Percentiles rank a stretch among this genome's conserved stretches.
Evolutionary conservation across 1,140 invertebrate genomes (phyloP).

Genomic region (Bacillus rossius): DNA sequence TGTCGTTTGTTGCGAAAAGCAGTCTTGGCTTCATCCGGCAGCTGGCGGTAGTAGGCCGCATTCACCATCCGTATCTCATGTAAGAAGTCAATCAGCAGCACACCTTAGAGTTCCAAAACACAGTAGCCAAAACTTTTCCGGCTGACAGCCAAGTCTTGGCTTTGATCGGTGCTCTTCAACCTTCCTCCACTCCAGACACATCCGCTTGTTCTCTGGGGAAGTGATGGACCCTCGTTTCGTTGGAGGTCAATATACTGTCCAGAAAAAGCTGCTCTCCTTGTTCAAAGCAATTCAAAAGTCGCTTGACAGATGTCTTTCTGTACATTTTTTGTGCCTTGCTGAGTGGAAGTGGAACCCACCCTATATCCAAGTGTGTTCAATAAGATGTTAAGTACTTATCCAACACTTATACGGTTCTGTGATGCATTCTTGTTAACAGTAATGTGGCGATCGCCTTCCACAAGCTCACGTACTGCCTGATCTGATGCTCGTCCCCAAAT

Average conservation of each 20-base stretch:
- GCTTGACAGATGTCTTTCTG: not conserved
- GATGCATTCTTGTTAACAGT: too few species aligned
- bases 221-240: too few species aligned
- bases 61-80: slow-evolving; percentile 1
- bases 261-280: not conserved
- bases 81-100: slow-evolving; percentile 18
- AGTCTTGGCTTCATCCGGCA: not conserved
- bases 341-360: too few species aligned
- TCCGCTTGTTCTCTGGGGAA: not conserved
- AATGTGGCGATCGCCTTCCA: too few species aligned
- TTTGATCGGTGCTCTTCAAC: slow-evolving; percentile 16
- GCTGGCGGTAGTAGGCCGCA: not conserved
- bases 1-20: slow-evolving; percentile 1
- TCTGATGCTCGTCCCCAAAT: too few species aligned
- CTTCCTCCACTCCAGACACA: slow-evolving; percentile 1
- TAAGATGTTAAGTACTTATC: too few species aligned
- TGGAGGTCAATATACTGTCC: not conserved
- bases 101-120: slow-evolving; percentile 29
- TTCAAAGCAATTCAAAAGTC: not conserved
- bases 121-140: slow-evolving; percentile 27
- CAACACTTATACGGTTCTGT: too few species aligned
- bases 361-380: too few species aligned
- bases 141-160: slow-evolving; percentile 20
- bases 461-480: too few species aligned
- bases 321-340: not conserved